These are phyloP conservation scores for Schizaphis graminum DNA, from an alignment of 2,888 invertebrate species.

Conservation along the genomic window DNA sequence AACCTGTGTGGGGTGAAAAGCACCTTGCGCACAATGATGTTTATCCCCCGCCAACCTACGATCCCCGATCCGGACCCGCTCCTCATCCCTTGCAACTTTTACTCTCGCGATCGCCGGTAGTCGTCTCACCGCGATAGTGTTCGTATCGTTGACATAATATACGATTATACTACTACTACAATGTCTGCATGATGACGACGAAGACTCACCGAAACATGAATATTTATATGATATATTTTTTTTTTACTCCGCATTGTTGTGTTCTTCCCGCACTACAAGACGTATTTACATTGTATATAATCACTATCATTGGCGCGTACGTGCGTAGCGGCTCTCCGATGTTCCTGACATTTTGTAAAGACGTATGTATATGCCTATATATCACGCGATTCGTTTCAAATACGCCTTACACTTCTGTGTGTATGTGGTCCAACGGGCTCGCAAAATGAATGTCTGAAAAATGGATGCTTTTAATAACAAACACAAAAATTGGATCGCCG, in stretches of 20 bases:
- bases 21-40: background rate
- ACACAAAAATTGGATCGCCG: background rate
- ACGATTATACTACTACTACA: background rate
- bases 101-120: background rate
- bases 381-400: slow-evolving; percentile 3
- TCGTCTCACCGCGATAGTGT: background rate
- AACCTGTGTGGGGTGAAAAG: background rate
- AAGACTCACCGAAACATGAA: background rate
- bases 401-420: background rate
- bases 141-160: background rate
- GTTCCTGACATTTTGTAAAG: background rate
- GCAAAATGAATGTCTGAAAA: background rate
- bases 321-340: background rate
- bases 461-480: background rate
- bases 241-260: background rate
- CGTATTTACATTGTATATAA: background rate
- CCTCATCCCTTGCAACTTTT: background rate
- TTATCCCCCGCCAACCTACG: background rate
- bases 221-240: slow-evolving; percentile 22
- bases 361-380: background rate
- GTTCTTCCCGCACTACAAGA: background rate
- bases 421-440: background rate
- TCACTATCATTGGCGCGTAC: background rate
- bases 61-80: background rate
- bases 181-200: background rate